These are phyloP conservation scores for Teleiodes luculella DNA, from an alignment of 2,888 invertebrate genomes.

Conservation along the genomic window DNA sequence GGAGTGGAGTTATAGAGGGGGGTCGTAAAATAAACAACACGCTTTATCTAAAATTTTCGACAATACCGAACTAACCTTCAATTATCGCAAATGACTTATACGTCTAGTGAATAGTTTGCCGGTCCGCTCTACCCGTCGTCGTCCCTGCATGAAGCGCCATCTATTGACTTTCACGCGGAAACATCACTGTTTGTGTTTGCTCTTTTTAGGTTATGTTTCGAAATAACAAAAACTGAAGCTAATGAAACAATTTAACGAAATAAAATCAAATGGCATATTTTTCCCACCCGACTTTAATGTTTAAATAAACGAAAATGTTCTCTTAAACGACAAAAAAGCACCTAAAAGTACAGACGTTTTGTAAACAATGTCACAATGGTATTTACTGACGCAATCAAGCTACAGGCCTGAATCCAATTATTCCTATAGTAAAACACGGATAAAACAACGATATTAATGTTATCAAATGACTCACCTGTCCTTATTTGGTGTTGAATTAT, in stretches of 20 bases:
- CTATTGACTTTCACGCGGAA: constrained; percentile 31
- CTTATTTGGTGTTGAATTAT: constrained; percentile 26
- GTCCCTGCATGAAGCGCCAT: constrained; percentile 46
- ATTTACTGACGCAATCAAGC: constrained; percentile 10
- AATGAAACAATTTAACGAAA: neutral
- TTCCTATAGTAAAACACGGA: constrained; percentile 19
- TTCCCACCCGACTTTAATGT: neutral
- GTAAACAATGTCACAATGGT: constrained; percentile 24
- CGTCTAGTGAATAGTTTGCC: constrained; percentile 40
- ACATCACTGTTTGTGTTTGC: constrained; percentile 13
- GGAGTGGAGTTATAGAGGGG: constrained; percentile 24
- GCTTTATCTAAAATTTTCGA: constrained; percentile 47
- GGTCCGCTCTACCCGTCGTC: too few species aligned
- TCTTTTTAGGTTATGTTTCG: constrained; percentile 50
- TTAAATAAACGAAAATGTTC: neutral
- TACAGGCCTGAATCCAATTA: neutral
- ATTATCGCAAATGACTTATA: constrained; percentile 43
- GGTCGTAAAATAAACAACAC: constrained; percentile 44
- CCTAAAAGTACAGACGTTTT: constrained; percentile 28
- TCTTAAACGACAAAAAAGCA: constrained; percentile 18
- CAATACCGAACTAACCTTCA: constrained; percentile 43
- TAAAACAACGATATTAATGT: constrained; percentile 20
- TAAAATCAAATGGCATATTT: neutral
- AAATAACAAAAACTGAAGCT: constrained; percentile 1
- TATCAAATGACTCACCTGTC: constrained; percentile 47